Percentiles rank a stretch among this genome's conserved stretches.
Conservation (phyloP, 2,797 vertebrate species). For the Ctenopoma kingsleyae region DNA sequence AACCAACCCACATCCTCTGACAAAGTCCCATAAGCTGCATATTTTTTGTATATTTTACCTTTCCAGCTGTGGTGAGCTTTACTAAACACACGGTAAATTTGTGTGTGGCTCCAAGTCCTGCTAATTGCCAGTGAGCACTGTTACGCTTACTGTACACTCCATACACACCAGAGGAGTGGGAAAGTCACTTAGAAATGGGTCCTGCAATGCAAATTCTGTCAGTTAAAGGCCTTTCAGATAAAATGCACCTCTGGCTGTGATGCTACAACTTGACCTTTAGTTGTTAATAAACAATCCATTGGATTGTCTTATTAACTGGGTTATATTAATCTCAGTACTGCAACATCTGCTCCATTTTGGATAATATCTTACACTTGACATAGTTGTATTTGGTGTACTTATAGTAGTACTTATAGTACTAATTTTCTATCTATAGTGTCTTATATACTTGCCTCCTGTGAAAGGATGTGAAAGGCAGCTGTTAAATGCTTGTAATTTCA, state of each 20-base stretch:
- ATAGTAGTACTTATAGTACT: too few species aligned
- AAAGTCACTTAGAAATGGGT: slow-evolving; percentile 26
- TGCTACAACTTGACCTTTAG: slow-evolving; percentile 23
- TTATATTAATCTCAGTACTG: not conserved
- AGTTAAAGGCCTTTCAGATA: slow-evolving; percentile 37
- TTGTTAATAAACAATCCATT: not conserved
- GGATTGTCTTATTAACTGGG: not conserved
- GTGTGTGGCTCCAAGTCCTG: slow-evolving; percentile 25
- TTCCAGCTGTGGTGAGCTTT: slow-evolving; percentile 51
- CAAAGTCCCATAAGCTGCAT: slow-evolving; percentile 50
- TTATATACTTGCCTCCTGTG: too few species aligned
- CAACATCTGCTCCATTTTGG: not conserved
- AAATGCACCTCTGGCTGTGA: slow-evolving; percentile 42
- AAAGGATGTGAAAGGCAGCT: too few species aligned
- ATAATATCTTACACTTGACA: not conserved
- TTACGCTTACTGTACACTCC: slow-evolving; percentile 33
- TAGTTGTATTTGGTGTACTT: too few species aligned
- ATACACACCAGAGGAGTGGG: not conserved
- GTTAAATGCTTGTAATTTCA: too few species aligned
- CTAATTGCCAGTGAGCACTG: slow-evolving; percentile 23
- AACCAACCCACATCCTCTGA: slow-evolving; percentile 46
- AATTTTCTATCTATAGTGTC: too few species aligned
- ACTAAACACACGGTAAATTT: slow-evolving; percentile 8
- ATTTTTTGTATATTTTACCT: slow-evolving; percentile 46
- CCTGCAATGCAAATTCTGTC: slow-evolving; percentile 26